Percentiles rank a stretch among this genome's conserved stretches.
Evolutionary conservation across 2,797 vertebrate genomes (phyloP).

Genomic region (Chelidonichthys spinosus): DNA sequence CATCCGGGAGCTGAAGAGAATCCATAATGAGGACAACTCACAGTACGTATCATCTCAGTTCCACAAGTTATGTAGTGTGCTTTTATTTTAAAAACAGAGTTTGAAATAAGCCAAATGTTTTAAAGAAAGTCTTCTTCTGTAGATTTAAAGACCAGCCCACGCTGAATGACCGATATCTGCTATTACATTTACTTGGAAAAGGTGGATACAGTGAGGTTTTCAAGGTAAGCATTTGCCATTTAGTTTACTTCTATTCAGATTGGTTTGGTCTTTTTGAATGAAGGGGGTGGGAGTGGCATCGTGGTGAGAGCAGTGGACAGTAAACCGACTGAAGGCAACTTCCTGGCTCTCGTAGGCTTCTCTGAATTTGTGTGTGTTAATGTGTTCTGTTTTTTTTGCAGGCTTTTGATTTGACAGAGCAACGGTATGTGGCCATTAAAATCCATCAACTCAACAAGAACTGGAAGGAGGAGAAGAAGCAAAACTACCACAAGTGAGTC

Average conservation of each 20-base stretch:
- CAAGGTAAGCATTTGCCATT: slow-evolving; percentile 84
- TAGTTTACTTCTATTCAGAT: background rate
- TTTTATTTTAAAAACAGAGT: background rate
- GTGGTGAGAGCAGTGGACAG: too few relatives aligned
- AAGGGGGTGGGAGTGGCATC: background rate
- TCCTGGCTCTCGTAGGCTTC: background rate
- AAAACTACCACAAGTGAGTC: slow-evolving; percentile 97
- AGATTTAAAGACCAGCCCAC: slow-evolving; percentile 99
- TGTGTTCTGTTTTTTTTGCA: slow-evolving; percentile 59
- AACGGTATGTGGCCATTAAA: slow-evolving; percentile 99
- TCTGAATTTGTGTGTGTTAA: background rate
- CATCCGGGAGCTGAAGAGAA: slow-evolving; percentile 98
- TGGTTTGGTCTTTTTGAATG: background rate
- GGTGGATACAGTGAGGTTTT: slow-evolving; percentile 99
- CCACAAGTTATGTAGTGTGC: background rate
- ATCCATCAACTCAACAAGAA: slow-evolving; percentile 99
- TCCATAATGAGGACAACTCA: slow-evolving; percentile 99
- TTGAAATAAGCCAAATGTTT: background rate
- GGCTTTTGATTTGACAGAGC: slow-evolving; percentile 99
- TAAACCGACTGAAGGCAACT: too few relatives aligned
- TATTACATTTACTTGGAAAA: slow-evolving; percentile 94
- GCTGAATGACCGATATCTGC: slow-evolving; percentile 95
- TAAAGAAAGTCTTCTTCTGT: slow-evolving; percentile 17
- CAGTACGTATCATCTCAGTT: slow-evolving; percentile 84
- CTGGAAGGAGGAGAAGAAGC: slow-evolving; percentile 99